Percentiles rank a stretch among this genome's conserved stretches.
phyloP scores from a whole-genome alignment of 2,888 invertebrate genomes.

The Acleris sparsana region DNA sequence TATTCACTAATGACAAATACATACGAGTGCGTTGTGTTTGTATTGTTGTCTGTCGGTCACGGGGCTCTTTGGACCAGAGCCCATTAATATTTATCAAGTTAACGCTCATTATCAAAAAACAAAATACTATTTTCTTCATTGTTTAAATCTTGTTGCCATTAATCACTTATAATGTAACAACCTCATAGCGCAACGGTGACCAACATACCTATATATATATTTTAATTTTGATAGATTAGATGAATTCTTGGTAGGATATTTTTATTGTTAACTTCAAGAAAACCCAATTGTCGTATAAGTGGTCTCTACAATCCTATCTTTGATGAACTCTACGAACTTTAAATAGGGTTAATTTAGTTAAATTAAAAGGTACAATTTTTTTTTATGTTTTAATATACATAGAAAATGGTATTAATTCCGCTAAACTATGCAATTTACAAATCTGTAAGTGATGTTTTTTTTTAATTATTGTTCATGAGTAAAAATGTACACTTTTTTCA shows the following conservation, averaged over 20 bases:
- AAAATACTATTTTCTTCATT: conserved; percentile 66
- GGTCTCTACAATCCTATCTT: no score
- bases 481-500: no score
- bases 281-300: no score
- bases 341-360: no score
- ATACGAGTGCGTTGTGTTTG: conserved; percentile 22
- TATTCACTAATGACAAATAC: conserved; percentile 36
- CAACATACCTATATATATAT: conserved; percentile 24
- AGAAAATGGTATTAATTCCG: no score
- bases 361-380: no score
- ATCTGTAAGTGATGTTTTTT: no score
- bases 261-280: not conserved
- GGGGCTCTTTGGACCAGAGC: conserved; percentile 48
- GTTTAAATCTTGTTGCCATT: conserved; percentile 61
- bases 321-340: no score
- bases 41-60: conserved; percentile 53
- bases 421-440: no score
- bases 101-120: conserved; percentile 71
- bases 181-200: conserved; percentile 40
- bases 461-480: no score
- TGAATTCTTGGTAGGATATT: not conserved
- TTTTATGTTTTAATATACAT: no score
- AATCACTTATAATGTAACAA: conserved; percentile 56
- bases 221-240: conserved; percentile 8
- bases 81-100: conserved; percentile 72